These are phyloP conservation scores for Boulengeromyrus knoepffleri DNA, from an alignment of 2,113 vertebrate species.

Conservation along the genomic window DNA sequence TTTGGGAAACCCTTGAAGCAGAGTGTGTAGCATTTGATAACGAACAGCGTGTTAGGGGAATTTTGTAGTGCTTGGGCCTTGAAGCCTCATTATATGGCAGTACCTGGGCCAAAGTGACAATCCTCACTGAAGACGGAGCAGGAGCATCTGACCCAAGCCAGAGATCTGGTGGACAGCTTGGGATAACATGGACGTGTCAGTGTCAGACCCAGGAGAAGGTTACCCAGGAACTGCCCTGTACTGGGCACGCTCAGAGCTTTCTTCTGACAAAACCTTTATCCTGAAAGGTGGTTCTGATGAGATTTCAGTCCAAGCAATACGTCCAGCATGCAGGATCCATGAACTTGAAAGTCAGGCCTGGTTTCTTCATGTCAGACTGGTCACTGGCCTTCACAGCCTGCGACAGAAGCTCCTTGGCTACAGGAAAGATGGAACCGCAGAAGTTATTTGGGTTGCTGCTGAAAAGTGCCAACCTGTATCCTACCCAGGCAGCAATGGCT, in stretches of 20 bases:
- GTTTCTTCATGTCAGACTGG: neutral
- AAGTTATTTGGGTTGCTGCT: neutral
- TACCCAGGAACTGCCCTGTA: neutral
- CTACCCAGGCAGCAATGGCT: constrained; percentile 20
- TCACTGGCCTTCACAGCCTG: neutral
- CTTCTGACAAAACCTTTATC: neutral
- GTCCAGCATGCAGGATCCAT: neutral
- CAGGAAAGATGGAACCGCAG: neutral
- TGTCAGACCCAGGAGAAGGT: neutral
- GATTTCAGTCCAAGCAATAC: neutral
- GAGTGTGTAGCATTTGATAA: neutral
- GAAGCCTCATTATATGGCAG: neutral
- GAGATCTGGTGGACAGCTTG: neutral
- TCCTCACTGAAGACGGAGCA: neutral
- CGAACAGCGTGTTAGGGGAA: neutral
- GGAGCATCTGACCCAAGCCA: neutral
- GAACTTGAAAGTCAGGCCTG: neutral
- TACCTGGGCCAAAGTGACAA: neutral
- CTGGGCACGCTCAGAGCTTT: neutral
- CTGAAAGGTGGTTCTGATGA: neutral
- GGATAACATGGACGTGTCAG: neutral
- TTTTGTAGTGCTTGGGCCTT: neutral
- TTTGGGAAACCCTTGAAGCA: neutral
- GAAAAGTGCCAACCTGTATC: neutral
- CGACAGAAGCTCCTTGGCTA: neutral